Base-by-base conservation (phyloP, 2,797 vertebrate genomes). In the Peromyscus attwateri region DNA sequence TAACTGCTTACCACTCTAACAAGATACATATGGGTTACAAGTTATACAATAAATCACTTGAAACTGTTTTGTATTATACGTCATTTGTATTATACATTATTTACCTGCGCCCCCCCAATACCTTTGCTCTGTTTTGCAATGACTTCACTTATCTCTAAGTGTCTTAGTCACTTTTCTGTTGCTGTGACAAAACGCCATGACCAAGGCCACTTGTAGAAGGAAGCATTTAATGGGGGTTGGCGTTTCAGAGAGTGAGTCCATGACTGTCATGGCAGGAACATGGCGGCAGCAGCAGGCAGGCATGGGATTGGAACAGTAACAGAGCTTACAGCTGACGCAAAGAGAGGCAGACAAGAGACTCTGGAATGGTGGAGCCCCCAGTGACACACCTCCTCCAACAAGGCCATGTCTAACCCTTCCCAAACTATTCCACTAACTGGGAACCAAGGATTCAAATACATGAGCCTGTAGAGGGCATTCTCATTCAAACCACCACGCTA, bases 21-120 rank as follows among this genome's bases (percentile, higher is more conserved):
- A 76, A 91, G n/a, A n/a, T 55, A 71, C 1, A 57, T 82, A 87
- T 25, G 34, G 62, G 5, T 43, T 81, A 46, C n/a, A 16, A 87
- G 87, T 34, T 87, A 16, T 40, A 57, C 49, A 49, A 75, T 43
- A 76, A 60, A 81, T 27, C 75, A 19, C 40, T 34, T 6, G 29
- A 40, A 52, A 46, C 68, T 82, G 55, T 25, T 91, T 29, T 94
- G 14, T 79, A 64, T 83, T 29, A 11, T 27, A n/a, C 34, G 70
- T 89, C 92, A 80, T 90, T 93, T 87, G 66, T 91, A 70, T 70
- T 70, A n/a, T 2, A 70, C 68, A n/a, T n/a, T 70, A 70, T 14
- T 70, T 70, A 70, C 34, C 2, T 5, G 1, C 31, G 6, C 6
- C 14, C 16, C 6, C 31, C 13, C 0, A 19, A 16, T 93, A 93